Evolutionary conservation across 1,140 invertebrate genomes (phyloP).

Genomic region (Matsumurasca onukii): DNA sequence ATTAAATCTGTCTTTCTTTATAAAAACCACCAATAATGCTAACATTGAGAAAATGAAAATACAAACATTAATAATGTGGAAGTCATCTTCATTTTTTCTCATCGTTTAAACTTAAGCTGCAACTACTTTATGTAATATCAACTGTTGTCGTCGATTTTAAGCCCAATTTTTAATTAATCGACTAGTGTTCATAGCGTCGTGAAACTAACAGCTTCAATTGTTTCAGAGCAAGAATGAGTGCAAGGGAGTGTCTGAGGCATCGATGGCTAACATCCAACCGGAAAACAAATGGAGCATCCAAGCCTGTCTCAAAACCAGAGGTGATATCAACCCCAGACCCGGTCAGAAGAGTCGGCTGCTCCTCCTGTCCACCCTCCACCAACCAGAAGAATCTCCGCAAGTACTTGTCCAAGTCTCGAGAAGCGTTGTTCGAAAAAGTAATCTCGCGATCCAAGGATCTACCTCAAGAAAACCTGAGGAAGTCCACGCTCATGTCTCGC

Average conservation of each 20-base stretch:
- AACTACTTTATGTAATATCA: too few species aligned
- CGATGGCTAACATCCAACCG: conserved; percentile 54
- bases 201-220: too few species aligned
- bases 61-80: too few species aligned
- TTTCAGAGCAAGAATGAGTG: conserved; percentile 60
- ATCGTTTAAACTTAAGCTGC: too few species aligned
- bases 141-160: too few species aligned
- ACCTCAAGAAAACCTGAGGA: conserved; percentile 46
- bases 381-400: conserved; percentile 46
- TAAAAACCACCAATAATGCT: too few species aligned
- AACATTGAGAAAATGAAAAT: too few species aligned
- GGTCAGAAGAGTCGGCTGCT: conserved; percentile 49
- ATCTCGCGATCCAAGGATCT: conserved; percentile 47
- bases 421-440: conserved; percentile 57
- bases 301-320: neutral
- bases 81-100: too few species aligned
- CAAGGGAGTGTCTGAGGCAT: conserved; percentile 62
- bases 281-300: neutral
- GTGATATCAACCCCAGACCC: conserved; percentile 52
- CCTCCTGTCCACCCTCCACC: conserved; percentile 41
- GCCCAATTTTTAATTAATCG: too few species aligned
- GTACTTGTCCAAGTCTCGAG: conserved; percentile 59
- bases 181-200: too few species aligned
- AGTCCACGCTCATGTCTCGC: conserved; percentile 52
- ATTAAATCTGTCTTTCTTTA: too few species aligned